These are phyloP conservation scores for Apoda limacodes DNA, from an alignment of 2,888 invertebrate genomes.

Conservation along the genomic window DNA sequence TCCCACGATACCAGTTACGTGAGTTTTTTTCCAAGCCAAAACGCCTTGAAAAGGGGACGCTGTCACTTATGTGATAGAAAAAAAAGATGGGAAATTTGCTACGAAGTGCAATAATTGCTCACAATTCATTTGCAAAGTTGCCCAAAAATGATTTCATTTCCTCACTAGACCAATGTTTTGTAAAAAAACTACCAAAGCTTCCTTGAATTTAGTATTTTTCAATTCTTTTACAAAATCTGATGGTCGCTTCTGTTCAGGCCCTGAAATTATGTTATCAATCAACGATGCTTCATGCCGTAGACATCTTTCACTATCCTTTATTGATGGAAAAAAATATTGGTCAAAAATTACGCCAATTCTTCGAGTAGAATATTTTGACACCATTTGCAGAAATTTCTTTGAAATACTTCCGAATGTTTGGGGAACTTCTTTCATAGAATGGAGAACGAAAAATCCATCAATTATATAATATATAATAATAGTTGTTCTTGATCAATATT, in stretches of 20 bases:
- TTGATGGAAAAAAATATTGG: slow-evolving; percentile 28
- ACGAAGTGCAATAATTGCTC: too few relatives aligned
- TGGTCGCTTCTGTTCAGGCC: slow-evolving; percentile 15
- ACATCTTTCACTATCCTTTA: slow-evolving; percentile 28
- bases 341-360: slow-evolving; percentile 19
- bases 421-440: slow-evolving; percentile 4
- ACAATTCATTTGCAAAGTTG: too few relatives aligned
- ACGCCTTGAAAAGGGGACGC: too few relatives aligned
- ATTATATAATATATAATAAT: slow-evolving; percentile 2
- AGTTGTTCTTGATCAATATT: slow-evolving; percentile 1
- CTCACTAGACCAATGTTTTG: slow-evolving; percentile 18
- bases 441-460: slow-evolving; percentile 6
- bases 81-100: too few relatives aligned
- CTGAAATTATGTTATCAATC: slow-evolving; percentile 17
- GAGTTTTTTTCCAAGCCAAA: too few relatives aligned
- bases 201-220: slow-evolving; percentile 22
- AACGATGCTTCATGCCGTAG: slow-evolving; percentile 21
- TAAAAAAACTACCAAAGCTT: slow-evolving; percentile 22
- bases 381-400: slow-evolving; percentile 2
- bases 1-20: too few relatives aligned
- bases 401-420: slow-evolving; percentile 7
- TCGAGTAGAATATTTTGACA: too few relatives aligned
- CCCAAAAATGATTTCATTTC: slow-evolving; percentile 16
- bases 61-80: too few relatives aligned
- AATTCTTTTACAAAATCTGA: slow-evolving; percentile 18